phyloP scores from a whole-genome alignment of 2,797 vertebrate species.

The Propithecus perrieri region DNA sequence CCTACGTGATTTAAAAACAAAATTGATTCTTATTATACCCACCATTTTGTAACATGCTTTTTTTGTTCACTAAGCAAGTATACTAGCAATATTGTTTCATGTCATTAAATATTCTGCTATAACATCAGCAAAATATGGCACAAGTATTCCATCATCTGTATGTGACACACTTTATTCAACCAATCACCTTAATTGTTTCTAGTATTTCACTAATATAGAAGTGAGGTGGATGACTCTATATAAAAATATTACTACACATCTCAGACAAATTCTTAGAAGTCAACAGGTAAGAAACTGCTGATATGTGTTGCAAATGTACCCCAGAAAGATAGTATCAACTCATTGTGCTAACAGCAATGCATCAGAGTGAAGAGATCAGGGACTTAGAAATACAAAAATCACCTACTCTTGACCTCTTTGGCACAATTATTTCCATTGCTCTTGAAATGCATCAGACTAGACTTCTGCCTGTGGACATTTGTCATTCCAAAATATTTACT shows the following conservation, averaged over 20 bases:
- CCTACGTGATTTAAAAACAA: not conserved
- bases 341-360: not conserved
- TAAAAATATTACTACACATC: not conserved
- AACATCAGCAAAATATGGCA: not conserved
- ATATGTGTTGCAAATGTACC: not conserved
- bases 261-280: not conserved
- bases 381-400: not conserved
- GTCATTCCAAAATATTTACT: not conserved
- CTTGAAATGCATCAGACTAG: not conserved
- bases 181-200: not conserved
- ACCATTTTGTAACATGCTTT: not conserved
- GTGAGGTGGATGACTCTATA: not conserved
- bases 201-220: not conserved
- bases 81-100: not conserved
- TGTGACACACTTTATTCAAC: not conserved
- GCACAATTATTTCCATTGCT: not conserved
- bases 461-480: not conserved
- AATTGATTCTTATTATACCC: not conserved
- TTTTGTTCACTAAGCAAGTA: not conserved
- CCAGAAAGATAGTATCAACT: not conserved
- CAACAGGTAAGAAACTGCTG: not conserved
- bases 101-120: not conserved
- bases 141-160: not conserved
- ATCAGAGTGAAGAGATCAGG: not conserved
- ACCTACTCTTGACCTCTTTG: not conserved